These are phyloP conservation scores for Drosophila guanche DNA, from an alignment of 1,140 invertebrate genomes.

Conservation along the genomic window DNA sequence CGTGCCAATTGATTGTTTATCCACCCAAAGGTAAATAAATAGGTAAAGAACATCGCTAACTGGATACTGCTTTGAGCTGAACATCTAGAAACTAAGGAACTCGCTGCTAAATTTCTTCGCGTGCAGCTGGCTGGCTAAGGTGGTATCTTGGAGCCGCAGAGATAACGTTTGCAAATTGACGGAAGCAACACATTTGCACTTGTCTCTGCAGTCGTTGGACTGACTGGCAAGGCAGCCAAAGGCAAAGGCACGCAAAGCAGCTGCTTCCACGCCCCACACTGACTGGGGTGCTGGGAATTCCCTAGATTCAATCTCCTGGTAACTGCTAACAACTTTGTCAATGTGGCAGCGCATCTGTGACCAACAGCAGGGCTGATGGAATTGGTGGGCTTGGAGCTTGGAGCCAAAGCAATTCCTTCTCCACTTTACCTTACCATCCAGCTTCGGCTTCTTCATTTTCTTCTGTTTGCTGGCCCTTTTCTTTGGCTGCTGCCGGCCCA, in stretches of 20 bases:
- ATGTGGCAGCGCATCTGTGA: constrained; percentile 61
- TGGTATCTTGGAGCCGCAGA: constrained; percentile 32
- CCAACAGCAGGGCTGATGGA: background rate
- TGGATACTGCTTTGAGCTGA: no score
- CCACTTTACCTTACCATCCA: constrained; percentile 36
- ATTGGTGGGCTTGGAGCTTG: no score
- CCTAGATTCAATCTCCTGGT: constrained; percentile 50
- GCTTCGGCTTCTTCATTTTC: constrained; percentile 1
- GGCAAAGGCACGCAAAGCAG: constrained; percentile 51
- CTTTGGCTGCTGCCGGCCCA: no score
- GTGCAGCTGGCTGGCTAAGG: constrained; percentile 6
- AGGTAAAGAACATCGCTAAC: no score
- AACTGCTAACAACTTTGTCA: constrained; percentile 67
- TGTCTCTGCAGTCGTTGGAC: background rate
- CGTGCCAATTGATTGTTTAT: no score
- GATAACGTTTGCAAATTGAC: constrained; percentile 74
- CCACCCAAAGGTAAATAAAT: no score
- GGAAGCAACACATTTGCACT: constrained; percentile 67
- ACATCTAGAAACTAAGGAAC: no score
- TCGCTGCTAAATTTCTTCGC: constrained; percentile 5
- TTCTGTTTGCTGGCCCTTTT: no score
- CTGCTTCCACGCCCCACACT: constrained; percentile 11
- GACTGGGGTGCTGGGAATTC: background rate
- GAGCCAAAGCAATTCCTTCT: constrained; percentile 5
- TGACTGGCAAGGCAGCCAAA: constrained; percentile 7